Evolutionary conservation across 1,140 invertebrate species (phyloP).

Genomic region (Drosophila kohkoa): DNA sequence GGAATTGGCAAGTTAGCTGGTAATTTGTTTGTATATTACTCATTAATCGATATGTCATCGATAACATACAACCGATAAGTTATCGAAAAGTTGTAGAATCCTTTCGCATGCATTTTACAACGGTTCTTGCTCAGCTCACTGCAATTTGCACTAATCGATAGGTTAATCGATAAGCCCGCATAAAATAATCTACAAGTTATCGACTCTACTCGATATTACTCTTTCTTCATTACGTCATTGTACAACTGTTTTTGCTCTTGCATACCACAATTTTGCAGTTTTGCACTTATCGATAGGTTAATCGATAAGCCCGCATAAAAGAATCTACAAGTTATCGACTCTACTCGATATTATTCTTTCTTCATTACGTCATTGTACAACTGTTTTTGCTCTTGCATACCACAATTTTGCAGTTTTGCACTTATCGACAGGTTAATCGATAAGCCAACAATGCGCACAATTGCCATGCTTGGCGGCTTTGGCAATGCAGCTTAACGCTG

Average conservation of each 20-base stretch:
- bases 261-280: neutral
- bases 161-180: neutral
- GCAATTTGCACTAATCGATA: too few species aligned
- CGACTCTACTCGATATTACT: too few species aligned
- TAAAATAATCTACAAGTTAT: too few species aligned
- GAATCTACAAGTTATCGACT: too few species aligned
- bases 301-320: neutral
- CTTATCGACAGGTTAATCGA: neutral
- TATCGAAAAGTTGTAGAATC: neutral
- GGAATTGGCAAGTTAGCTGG: too few species aligned
- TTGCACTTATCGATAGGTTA: neutral
- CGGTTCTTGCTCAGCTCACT: too few species aligned
- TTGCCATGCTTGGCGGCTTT: neutral
- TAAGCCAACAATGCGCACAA: neutral
- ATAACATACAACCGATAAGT: constrained; percentile 5
- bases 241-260: too few species aligned
- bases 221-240: too few species aligned
- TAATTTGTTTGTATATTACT: too few species aligned
- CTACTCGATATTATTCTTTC: too few species aligned
- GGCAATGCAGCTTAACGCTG: constrained; percentile 20
- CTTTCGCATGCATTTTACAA: too few species aligned
- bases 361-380: too few species aligned
- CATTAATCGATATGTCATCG: constrained; percentile 1
- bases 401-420: neutral
- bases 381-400: neutral